Percentiles rank a stretch among this genome's conserved stretches.
phyloP scores from a whole-genome alignment of 2,113 vertebrate species.

The Crotalus helleri region DNA sequence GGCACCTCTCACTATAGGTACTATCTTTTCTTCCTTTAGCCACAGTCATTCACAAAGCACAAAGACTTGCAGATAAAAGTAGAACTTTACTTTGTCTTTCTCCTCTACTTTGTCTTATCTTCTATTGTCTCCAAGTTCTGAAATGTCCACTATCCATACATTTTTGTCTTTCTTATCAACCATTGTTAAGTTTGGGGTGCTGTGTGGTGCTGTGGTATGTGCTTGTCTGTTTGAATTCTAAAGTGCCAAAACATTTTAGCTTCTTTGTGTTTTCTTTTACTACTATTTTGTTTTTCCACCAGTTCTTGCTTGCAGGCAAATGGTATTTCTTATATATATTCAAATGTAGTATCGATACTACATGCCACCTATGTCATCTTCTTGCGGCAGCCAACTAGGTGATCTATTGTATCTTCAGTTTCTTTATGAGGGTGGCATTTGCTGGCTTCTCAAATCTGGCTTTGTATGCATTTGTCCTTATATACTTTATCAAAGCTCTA shows the following conservation, averaged over 20 bases:
- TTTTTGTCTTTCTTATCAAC: not conserved
- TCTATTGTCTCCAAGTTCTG: not conserved
- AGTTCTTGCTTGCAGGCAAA: not conserved
- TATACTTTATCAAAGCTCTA: not conserved
- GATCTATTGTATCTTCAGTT: not conserved
- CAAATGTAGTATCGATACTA: not conserved
- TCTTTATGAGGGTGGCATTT: not conserved
- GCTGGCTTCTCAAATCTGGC: not conserved
- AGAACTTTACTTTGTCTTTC: not conserved
- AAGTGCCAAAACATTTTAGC: not conserved
- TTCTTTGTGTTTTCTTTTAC: not conserved
- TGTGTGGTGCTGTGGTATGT: not conserved
- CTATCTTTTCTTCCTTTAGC: not conserved
- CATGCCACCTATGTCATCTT: not conserved
- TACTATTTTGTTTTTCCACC: not conserved
- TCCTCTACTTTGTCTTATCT: not conserved
- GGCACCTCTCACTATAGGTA: not conserved
- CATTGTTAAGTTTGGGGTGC: not conserved
- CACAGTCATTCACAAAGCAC: not conserved
- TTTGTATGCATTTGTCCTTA: not conserved
- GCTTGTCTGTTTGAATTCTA: not conserved
- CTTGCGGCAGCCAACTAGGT: not conserved
- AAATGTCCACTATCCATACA: not conserved
- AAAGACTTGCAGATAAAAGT: not conserved
- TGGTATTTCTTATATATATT: not conserved